phyloP scores from a whole-genome alignment of 2,797 vertebrate genomes.

The Huso huso region DNA sequence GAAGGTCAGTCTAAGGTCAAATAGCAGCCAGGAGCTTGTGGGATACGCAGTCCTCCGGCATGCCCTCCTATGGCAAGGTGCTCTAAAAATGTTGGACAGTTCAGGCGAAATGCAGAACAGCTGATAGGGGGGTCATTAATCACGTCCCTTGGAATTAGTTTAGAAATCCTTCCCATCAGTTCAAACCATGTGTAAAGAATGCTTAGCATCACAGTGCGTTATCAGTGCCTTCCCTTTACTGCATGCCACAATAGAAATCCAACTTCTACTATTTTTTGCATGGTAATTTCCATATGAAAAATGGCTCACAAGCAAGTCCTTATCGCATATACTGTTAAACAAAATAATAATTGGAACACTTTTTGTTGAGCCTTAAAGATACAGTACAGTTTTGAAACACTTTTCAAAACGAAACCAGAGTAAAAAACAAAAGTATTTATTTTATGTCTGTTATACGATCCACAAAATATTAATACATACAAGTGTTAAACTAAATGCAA shows the following conservation, averaged over 20 bases:
- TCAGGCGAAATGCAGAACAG: slow-evolving; percentile 23
- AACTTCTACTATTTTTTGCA: neutral
- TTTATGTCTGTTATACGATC: no score
- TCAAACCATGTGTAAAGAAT: neutral
- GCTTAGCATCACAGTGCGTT: neutral
- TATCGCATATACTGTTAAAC: no score
- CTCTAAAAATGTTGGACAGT: slow-evolving; percentile 18
- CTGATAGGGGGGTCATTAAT: slow-evolving; percentile 30
- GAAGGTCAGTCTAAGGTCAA: slow-evolving; percentile 39
- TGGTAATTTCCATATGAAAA: neutral
- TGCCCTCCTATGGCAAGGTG: slow-evolving; percentile 16
- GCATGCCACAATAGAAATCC: neutral
- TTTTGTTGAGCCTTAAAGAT: no score
- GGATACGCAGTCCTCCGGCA: slow-evolving; percentile 18
- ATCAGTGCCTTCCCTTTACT: neutral
- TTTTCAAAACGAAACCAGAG: no score
- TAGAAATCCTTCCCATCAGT: neutral
- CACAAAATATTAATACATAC: no score
- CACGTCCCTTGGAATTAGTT: neutral
- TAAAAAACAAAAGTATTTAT: no score
- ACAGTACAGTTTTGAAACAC: no score
- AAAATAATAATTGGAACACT: no score
- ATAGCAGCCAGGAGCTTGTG: slow-evolving; percentile 21
- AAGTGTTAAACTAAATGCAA: no score
- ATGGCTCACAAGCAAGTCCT: neutral